Evolutionary conservation across 2,113 vertebrate species (phyloP).

Genomic region (Gnathonemus longibarbis): DNA sequence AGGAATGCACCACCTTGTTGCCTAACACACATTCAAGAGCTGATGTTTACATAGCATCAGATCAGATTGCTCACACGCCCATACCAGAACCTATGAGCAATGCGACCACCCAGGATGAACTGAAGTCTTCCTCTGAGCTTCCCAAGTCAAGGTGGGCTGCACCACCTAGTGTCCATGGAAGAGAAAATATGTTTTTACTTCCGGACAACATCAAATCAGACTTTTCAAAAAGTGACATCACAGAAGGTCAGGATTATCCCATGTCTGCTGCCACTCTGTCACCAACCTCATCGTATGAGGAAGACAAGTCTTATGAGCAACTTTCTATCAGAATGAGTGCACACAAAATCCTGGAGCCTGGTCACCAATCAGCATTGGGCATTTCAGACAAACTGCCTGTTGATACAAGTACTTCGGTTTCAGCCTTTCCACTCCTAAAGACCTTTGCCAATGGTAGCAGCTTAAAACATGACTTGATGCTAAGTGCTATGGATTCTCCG

Average conservation of each 20-base stretch:
- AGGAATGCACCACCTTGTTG: conserved; percentile 74
- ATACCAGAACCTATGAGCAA: conserved; percentile 82
- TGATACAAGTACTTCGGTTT: conserved; percentile 51
- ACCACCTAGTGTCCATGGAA: conserved; percentile 61
- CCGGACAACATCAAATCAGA: conserved; percentile 60
- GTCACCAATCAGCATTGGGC: conserved; percentile 40
- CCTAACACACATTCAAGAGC: conserved; percentile 80
- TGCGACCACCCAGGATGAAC: conserved; percentile 79
- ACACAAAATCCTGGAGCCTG: conserved; percentile 32
- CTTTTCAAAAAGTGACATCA: conserved; percentile 75
- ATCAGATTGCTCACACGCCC: conserved; percentile 87
- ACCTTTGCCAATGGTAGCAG: conserved; percentile 79
- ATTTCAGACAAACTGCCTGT: conserved; percentile 45
- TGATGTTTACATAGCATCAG: conserved; percentile 83
- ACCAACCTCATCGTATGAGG: conserved; percentile 79
- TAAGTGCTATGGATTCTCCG: conserved; percentile 65
- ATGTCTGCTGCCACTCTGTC: conserved; percentile 86
- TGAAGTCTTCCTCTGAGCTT: conserved; percentile 72
- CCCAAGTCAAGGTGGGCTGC: conserved; percentile 60
- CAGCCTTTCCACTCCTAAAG: conserved; percentile 68
- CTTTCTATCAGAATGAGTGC: conserved; percentile 19
- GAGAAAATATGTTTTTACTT: conserved; percentile 59
- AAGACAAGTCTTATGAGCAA: conserved; percentile 71
- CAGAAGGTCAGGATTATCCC: conserved; percentile 80
- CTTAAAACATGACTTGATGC: conserved; percentile 68